Evolutionary conservation across 2,888 invertebrate genomes (phyloP).

Genomic region (Leptinotarsa juncta): DNA sequence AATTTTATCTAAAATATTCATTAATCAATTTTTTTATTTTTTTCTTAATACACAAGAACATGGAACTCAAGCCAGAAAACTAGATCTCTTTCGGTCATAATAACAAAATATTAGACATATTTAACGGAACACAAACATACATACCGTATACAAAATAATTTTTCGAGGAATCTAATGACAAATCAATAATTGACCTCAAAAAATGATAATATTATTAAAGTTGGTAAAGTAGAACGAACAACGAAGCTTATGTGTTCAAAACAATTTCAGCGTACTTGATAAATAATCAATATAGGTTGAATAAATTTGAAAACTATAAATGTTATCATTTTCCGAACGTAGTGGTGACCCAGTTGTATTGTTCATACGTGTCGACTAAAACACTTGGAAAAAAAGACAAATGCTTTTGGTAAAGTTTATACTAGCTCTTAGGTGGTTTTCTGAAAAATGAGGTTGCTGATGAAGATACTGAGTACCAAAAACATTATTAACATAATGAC

Average conservation of each 20-base stretch:
- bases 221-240: conserved; percentile 19
- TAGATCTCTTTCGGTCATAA: too few species aligned
- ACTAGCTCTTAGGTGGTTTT: too few species aligned
- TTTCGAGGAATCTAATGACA: conserved; percentile 9
- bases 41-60: too few species aligned
- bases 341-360: conserved; percentile 31
- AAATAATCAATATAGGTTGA: conserved; percentile 34
- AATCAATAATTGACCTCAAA: conserved; percentile 28
- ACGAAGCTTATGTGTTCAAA: conserved; percentile 2
- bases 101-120: background rate
- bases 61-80: too few species aligned
- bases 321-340: conserved; percentile 27
- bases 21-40: too few species aligned
- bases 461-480: too few species aligned
- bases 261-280: conserved; percentile 7
- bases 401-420: background rate
- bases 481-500: too few species aligned
- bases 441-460: too few species aligned
- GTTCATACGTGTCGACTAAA: background rate
- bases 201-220: conserved; percentile 6
- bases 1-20: too few species aligned
- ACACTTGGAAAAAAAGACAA: background rate
- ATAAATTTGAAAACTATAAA: conserved; percentile 36
- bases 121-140: background rate
- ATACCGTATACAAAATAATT: background rate